Base-by-base conservation (phyloP, 2,113 vertebrate species). In the Oophaga pumilio region DNA sequence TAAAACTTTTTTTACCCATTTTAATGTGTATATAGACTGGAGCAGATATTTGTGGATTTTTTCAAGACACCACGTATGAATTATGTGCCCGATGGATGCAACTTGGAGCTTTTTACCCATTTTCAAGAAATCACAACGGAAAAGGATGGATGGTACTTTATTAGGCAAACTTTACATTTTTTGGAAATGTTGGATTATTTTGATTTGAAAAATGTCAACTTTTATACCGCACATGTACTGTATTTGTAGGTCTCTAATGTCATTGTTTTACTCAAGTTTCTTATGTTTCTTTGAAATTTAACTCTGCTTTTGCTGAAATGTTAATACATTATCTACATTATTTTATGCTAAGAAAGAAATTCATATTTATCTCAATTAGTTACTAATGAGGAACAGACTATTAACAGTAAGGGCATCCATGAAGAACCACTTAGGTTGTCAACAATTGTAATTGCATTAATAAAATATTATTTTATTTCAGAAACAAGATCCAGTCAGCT, bases 41-140 rank as follows among this genome's bases (percentile, higher is more conserved):
- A 62, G 96, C 96, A 28, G 96, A 99, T 90, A 98, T 98, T 86
- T 98, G 98, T 68, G 98, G 98, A 64, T 99, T 99, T 95, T 97
- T 97, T 85, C 52, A 89, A 1, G 0, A 87, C 0, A 89, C 96
- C 0, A 79, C 96, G 0, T 96, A 96, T 77, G 95, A 98, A 88
- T 89, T 97, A 95, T 97, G 96, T 77, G 89, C 91, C 77, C 96
- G 96, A 56, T 99, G 97, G 98, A 97, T 93, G 95, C 94, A 97
- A 43, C 93, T 99, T 82, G 97, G 97, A 0, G 95, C 97, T 0
- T 99, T 98, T 88, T 99, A 99, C 85, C 97, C 98, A 0, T 98
- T 90, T 59, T 93, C 97, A 0, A 95, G 97, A 85, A 99, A 98
- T 90, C 97, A 98, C 91, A 99, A 98, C 1, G 81, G 89, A 89